phyloP scores from a whole-genome alignment of 1,140 invertebrate species.

The Trissolcus basalis region DNA sequence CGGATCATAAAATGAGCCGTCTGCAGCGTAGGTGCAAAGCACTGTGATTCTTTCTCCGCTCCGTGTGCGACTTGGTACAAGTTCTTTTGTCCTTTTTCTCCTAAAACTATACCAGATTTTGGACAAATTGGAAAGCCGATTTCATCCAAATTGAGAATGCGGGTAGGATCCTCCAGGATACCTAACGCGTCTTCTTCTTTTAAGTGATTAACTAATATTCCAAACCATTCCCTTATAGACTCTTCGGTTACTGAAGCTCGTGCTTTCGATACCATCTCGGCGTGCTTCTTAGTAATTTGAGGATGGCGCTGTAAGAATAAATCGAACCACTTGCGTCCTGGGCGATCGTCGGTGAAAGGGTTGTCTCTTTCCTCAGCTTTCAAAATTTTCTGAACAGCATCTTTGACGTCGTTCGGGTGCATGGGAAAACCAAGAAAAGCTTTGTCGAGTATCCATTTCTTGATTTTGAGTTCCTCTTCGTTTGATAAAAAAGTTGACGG shows the following conservation, averaged over 20 bases:
- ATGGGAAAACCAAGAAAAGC: constrained; percentile 63
- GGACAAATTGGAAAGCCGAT: too few relatives aligned
- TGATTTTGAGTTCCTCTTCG: constrained; percentile 46
- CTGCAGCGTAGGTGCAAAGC: too few relatives aligned
- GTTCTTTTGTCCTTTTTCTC: too few relatives aligned
- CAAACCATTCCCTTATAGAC: constrained; percentile 64
- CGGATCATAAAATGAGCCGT: too few relatives aligned
- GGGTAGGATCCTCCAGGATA: too few relatives aligned
- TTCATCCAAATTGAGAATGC: too few relatives aligned
- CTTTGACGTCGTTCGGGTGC: constrained; percentile 60
- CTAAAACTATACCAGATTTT: too few relatives aligned
- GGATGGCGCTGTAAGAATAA: constrained; percentile 67
- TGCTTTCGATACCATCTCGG: constrained; percentile 63
- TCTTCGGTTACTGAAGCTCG: constrained; percentile 61
- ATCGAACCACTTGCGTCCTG: constrained; percentile 64
- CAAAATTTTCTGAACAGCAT: constrained; percentile 67
- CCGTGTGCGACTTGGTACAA: too few relatives aligned
- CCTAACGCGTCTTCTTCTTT: too few relatives aligned
- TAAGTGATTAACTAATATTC: constrained; percentile 44
- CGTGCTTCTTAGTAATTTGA: constrained; percentile 51
- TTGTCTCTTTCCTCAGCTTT: constrained; percentile 53
- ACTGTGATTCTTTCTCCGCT: too few relatives aligned
- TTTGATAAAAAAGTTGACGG: constrained; percentile 27
- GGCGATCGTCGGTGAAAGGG: constrained; percentile 60
- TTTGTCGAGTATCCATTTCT: constrained; percentile 56